phyloP scores from a whole-genome alignment of 2,797 vertebrate genomes.

The Hemibagrus guttatus region DNA sequence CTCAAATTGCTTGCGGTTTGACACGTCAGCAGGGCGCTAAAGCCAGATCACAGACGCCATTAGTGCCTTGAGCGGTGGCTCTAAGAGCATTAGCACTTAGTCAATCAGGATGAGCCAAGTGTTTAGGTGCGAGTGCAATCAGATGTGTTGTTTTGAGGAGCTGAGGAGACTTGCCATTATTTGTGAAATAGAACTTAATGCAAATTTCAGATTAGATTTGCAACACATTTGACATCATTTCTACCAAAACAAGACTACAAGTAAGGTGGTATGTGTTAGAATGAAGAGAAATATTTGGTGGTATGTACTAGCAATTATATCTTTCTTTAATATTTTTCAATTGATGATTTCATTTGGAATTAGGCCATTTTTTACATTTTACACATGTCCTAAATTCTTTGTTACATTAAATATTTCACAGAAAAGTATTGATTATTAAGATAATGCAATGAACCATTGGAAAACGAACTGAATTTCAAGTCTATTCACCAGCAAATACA shows the following conservation, averaged over 20 bases:
- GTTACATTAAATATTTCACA: background rate
- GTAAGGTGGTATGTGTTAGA: background rate
- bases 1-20: slow-evolving; percentile 23
- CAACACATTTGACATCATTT: background rate
- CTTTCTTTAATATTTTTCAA: background rate
- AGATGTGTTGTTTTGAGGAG: slow-evolving; percentile 32
- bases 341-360: background rate
- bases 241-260: background rate
- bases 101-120: slow-evolving; percentile 47
- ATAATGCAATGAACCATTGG: background rate
- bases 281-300: background rate
- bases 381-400: background rate
- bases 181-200: background rate
- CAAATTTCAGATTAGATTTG: background rate
- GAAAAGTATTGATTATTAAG: background rate
- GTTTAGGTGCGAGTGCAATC: slow-evolving; percentile 44
- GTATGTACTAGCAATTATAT: background rate
- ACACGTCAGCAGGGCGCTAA: slow-evolving; percentile 24
- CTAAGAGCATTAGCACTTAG: slow-evolving; percentile 49
- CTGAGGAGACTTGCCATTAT: background rate
- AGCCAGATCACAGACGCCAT: slow-evolving; percentile 45
- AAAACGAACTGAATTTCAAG: background rate
- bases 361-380: background rate
- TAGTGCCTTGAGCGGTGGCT: slow-evolving; percentile 30
- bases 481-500: background rate